Base-by-base conservation (phyloP, 2,113 vertebrate species). In the Vidua macroura region DNA sequence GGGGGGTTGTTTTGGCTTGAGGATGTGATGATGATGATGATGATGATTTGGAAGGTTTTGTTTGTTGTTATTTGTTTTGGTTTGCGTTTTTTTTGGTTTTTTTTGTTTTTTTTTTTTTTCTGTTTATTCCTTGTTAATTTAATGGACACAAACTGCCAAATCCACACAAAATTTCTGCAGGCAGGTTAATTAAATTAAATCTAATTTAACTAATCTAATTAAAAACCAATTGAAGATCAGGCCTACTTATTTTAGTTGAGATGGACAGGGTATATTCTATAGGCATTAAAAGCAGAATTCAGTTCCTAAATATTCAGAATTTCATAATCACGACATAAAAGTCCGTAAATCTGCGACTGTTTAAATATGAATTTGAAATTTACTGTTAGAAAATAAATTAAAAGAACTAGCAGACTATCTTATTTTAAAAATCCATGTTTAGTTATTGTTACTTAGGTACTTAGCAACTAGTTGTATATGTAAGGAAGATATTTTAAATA, bases 1-100 rank as follows among this genome's bases (percentile, higher is more conserved):
- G 2, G 2, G 9, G 2, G 2, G 0, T 59, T 64, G 4, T 30
- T 83, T 80, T 33, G 8, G 4, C 37, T 53, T 33, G 5, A 33
- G 9, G 12, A 13, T 35, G 23, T 24, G 44, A 43, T 21, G 24
- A 51, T 6, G 12, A n/a, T 20, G 12, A 35, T 33, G 18, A 52
- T 21, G 44, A 33, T 51, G 12, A 62, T 33, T 52, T 49, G 4
- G 6, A 43, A 27, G 10, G 5, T 15, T 44, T 78, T 51, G 8
- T 7, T 28, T 56, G 2, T 51, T 88, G 15, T 25, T 58, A 22
- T 39, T 69, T 51, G 15, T 28, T 58, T 73, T 55, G 9, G 3
- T n/a, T 73, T 27, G 5, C 3, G 2, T 41, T 12, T 12, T 41
- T 24, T 73, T 23, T 39, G 12, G 28, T 19, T 25, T 9, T 35